A percentile compares a stretch with the other conserved stretches of the same genome.
These are phyloP conservation scores for Heliconius sara DNA, from an alignment of 2,888 invertebrate species.

Conservation along the genomic window DNA sequence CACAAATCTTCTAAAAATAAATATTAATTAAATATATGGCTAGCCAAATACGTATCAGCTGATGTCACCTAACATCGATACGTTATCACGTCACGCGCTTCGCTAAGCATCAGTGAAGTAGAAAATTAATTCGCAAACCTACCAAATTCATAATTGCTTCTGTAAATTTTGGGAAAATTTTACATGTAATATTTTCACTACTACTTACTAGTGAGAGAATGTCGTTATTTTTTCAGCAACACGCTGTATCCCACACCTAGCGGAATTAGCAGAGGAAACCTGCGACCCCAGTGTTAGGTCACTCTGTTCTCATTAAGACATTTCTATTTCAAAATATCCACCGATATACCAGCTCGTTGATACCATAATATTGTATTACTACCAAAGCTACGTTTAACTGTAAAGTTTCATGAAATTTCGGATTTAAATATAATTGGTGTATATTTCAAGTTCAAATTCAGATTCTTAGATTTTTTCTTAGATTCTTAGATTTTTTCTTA, in stretches of 20 bases:
- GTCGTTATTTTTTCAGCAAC: not conserved
- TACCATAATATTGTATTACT: too few species aligned
- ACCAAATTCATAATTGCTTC: constrained; percentile 23
- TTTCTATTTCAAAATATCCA: not conserved
- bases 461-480: too few species aligned
- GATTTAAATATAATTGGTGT: too few species aligned
- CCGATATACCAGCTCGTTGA: not conserved
- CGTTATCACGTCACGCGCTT: constrained; percentile 26
- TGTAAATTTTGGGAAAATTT: not conserved
- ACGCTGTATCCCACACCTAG: too few species aligned
- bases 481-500: too few species aligned
- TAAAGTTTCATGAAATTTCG: too few species aligned
- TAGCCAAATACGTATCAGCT: constrained; percentile 16
- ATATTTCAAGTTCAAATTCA: too few species aligned
- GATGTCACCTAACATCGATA: constrained; percentile 28
- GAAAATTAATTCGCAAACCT: constrained; percentile 34
- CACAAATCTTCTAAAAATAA: not conserved
- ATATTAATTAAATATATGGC: not conserved
- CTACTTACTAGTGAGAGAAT: not conserved
- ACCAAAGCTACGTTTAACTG: too few species aligned
- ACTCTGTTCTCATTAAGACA: not conserved
- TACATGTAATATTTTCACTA: not conserved
- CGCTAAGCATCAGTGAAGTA: constrained; percentile 31
- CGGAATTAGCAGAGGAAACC: not conserved
- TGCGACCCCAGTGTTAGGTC: not conserved